Evolutionary conservation across 30 jellyfish, hydroid and myxozoan genomes (phyloP).

Genomic region (Rhopilema esculentum): DNA sequence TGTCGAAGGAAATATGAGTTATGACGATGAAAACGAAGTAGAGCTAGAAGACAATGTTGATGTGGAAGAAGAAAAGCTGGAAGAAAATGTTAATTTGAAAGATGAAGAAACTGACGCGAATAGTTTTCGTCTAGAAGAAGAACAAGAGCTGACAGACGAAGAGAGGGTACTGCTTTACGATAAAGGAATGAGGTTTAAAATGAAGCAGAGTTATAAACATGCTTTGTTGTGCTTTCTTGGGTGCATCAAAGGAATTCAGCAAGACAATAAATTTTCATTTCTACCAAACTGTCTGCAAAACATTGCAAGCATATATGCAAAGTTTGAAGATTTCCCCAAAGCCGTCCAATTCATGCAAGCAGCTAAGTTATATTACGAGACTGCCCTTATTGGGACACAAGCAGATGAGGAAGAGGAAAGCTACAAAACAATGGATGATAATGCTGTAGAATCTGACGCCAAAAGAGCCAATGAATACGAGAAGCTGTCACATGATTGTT

Average conservation of each 20-base stretch:
- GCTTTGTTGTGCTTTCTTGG: constrained; percentile 92
- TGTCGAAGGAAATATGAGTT: background rate
- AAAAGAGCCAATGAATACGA: constrained; percentile 89
- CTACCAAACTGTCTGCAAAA: constrained; percentile 85
- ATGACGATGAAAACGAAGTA: background rate
- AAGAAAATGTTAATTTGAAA: background rate
- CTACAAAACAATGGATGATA: constrained; percentile 74
- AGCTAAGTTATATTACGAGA: constrained; percentile 89
- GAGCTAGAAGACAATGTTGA: background rate
- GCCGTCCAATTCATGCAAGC: constrained; percentile 97
- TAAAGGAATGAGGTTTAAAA: constrained; percentile 69
- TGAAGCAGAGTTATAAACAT: constrained; percentile 62
- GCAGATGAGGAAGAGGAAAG: constrained; percentile 37
- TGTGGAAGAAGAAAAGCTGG: background rate
- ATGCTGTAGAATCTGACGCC: constrained; percentile 80
- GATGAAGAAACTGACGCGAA: constrained; percentile 27
- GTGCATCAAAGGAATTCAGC: constrained; percentile 84
- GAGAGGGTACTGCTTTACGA: constrained; percentile 79
- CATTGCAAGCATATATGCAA: constrained; percentile 87
- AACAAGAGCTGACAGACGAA: constrained; percentile 64
- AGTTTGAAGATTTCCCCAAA: constrained; percentile 77
- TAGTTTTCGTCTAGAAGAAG: constrained; percentile 20
- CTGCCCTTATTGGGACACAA: constrained; percentile 81
- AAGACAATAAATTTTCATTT: constrained; percentile 57
- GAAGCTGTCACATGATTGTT: constrained; percentile 80